A percentile compares a stretch with the other conserved stretches of the same genome.
These are phyloP conservation scores for Actinopyga echinites DNA, from an alignment of 53 echinoderm and acorn worm genomes.

Conservation along the genomic window DNA sequence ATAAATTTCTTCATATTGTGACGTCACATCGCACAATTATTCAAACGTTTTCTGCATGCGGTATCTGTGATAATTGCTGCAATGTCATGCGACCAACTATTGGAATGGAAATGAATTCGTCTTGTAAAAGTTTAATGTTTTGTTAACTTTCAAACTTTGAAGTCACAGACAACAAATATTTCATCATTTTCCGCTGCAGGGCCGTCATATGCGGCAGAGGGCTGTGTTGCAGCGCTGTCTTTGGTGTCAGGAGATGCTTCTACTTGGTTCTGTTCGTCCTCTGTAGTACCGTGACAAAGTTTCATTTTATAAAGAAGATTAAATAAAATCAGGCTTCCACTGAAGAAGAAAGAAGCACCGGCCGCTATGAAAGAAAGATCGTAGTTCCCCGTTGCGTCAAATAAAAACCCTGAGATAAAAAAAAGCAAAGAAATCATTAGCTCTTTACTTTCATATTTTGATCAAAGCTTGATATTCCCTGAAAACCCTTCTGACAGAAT, in stretches of 20 bases:
- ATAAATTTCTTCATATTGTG: no score
- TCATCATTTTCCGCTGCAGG: background rate
- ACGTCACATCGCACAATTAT: no score
- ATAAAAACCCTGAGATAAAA: slow-evolving; percentile 1
- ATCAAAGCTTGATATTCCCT: no score
- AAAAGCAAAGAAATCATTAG: background rate
- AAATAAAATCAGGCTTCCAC: background rate
- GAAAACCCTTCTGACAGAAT: no score
- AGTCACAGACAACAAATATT: slow-evolving; percentile 6
- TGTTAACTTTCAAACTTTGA: background rate
- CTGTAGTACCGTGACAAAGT: background rate
- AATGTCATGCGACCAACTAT: no score
- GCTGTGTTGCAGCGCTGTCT: no score
- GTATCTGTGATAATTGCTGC: no score
- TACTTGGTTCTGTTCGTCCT: background rate
- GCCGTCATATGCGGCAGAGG: background rate
- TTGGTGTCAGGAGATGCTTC: background rate
- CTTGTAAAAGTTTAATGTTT: no score
- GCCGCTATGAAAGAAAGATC: slow-evolving; percentile 9
- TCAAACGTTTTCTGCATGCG: no score
- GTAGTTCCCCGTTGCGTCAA: slow-evolving; percentile 27
- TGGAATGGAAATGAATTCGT: no score
- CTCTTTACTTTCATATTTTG: no score
- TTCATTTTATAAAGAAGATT: background rate
- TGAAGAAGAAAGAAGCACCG: slow-evolving; percentile 2